Evolutionary conservation across 1,140 invertebrate species (phyloP).

Genomic region (Drosophila gunungcola): DNA sequence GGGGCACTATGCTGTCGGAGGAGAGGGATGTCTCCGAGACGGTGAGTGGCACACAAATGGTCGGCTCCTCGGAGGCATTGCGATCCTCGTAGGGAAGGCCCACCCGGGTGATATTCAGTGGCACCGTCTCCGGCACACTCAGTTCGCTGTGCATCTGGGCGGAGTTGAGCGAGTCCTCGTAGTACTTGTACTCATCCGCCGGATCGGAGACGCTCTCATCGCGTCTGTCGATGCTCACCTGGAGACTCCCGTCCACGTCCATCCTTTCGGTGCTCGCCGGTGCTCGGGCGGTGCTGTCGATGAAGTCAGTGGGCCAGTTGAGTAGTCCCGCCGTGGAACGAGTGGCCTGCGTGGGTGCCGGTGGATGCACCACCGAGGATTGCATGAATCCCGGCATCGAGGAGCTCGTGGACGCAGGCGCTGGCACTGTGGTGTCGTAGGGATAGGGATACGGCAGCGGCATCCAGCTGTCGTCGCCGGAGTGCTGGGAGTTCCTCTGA

Average conservation of each 20-base stretch:
- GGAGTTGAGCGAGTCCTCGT: slow-evolving; percentile 55
- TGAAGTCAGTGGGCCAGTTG: slow-evolving; percentile 77
- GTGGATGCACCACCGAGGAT: slow-evolving; percentile 24
- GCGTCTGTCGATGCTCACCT: slow-evolving; percentile 44
- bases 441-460: slow-evolving; percentile 65
- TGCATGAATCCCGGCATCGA: slow-evolving; percentile 30
- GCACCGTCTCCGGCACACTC: slow-evolving; percentile 61
- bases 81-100: slow-evolving; percentile 74
- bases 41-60: slow-evolving; percentile 76
- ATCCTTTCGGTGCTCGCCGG: slow-evolving; percentile 37
- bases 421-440: slow-evolving; percentile 60
- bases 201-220: slow-evolving; percentile 47
- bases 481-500: not conserved
- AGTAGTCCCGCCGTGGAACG: slow-evolving; percentile 52
- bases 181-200: slow-evolving; percentile 61
- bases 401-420: slow-evolving; percentile 29
- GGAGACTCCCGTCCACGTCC: slow-evolving; percentile 20
- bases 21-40: slow-evolving; percentile 55
- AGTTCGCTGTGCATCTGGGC: slow-evolving; percentile 66
- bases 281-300: slow-evolving; percentile 45
- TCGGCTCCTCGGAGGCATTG: slow-evolving; percentile 69
- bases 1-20: slow-evolving; percentile 42
- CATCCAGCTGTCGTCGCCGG: slow-evolving; percentile 67
- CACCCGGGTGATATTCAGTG: slow-evolving; percentile 73
- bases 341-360: slow-evolving; percentile 18